phyloP scores from a whole-genome alignment of 2,888 invertebrate species.

The Hypselothyrea guttata region DNA sequence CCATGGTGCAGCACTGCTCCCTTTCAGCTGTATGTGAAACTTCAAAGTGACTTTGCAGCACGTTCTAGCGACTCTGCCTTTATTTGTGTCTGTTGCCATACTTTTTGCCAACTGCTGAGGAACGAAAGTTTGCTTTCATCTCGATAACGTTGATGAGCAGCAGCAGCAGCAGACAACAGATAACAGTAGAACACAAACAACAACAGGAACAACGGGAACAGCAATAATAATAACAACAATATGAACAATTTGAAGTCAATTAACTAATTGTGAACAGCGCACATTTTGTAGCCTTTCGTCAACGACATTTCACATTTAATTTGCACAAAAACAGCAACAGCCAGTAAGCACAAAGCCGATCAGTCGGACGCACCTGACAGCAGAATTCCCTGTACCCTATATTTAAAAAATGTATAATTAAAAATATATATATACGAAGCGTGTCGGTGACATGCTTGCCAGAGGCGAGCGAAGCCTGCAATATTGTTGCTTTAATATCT shows the following conservation, averaged over 20 bases:
- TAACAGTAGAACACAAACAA: constrained; percentile 25
- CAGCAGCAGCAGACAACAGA: constrained; percentile 15
- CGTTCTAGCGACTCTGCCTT: constrained; percentile 9
- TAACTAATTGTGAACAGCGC: constrained; percentile 57
- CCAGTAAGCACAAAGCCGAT: constrained; percentile 1
- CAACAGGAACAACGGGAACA: constrained; percentile 12
- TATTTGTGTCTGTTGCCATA: constrained; percentile 14
- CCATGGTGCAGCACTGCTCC: no score
- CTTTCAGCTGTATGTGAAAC: constrained; percentile 6
- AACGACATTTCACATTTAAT: constrained; percentile 43
- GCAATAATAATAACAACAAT: constrained; percentile 18
- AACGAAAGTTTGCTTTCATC: constrained; percentile 55
- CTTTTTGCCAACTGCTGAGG: constrained; percentile 29
- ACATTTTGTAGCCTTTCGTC: constrained; percentile 6
- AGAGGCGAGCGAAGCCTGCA: no score
- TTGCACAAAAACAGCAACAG: constrained; percentile 19
- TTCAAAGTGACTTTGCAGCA: constrained; percentile 42
- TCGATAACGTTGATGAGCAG: constrained; percentile 42
- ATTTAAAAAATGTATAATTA: no score
- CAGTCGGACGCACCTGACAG: no score
- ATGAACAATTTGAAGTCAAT: constrained; percentile 53
- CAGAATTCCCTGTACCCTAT: no score
- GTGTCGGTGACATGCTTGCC: no score
- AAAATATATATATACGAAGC: no score
- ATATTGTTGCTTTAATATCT: no score